Evolutionary conservation across 1,140 invertebrate species (phyloP).

Genomic region (Nylanderia fulva): DNA sequence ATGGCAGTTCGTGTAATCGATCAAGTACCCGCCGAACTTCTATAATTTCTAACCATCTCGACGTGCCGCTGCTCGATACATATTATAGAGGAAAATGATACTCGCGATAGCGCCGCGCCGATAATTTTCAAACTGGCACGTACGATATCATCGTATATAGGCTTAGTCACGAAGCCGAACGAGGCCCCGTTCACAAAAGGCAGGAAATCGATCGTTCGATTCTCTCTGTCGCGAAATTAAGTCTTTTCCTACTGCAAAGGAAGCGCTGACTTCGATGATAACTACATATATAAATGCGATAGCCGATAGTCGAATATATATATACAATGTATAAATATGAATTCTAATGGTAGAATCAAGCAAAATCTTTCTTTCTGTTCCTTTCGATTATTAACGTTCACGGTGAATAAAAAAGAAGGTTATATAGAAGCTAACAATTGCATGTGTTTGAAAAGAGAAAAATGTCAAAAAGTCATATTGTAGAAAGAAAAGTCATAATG

Average conservation of each 20-base stretch:
- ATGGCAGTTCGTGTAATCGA: slow-evolving; percentile 26
- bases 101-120: slow-evolving; percentile 69
- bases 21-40: slow-evolving; percentile 64
- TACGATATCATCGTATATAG: slow-evolving; percentile 76
- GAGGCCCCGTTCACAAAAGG: slow-evolving; percentile 66
- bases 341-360: slow-evolving; percentile 1
- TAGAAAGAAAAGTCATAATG: too few relatives aligned
- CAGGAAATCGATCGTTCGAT: slow-evolving; percentile 77
- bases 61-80: slow-evolving; percentile 69
- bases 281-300: slow-evolving; percentile 52
- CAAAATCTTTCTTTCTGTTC: background rate
- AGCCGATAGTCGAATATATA: background rate
- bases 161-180: slow-evolving; percentile 76
- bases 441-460: background rate
- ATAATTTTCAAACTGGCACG: slow-evolving; percentile 77
- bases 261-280: slow-evolving; percentile 11
- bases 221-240: slow-evolving; percentile 73
- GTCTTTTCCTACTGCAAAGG: slow-evolving; percentile 60
- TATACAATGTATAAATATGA: background rate
- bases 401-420: background rate
- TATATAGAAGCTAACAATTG: background rate
- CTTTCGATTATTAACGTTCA: background rate
- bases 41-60: slow-evolving; percentile 68
- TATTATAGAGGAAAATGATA: slow-evolving; percentile 77
- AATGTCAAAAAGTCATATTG: background rate